These are phyloP conservation scores for Grallaria varia DNA, from an alignment of 2,113 vertebrate genomes.

Conservation along the genomic window DNA sequence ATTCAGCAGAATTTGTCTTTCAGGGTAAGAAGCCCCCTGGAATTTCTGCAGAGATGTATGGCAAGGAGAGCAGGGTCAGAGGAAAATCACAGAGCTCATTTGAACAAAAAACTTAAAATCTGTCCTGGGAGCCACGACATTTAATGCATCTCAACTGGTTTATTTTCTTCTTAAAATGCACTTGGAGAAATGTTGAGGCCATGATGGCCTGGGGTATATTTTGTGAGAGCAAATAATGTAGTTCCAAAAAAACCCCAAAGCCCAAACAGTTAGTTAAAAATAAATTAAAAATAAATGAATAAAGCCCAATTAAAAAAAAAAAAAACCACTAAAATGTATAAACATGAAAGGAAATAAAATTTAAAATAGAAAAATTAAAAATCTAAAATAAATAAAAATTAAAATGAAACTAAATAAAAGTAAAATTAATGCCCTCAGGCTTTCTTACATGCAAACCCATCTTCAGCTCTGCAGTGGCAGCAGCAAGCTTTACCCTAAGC, in stretches of 20 bases:
- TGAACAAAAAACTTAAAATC: neutral
- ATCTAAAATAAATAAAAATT: neutral
- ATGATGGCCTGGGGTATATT: neutral
- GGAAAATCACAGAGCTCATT: neutral
- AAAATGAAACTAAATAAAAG: neutral
- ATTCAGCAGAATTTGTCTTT: neutral
- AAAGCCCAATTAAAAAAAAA: neutral
- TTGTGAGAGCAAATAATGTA: neutral
- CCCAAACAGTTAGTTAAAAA: neutral
- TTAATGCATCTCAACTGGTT: neutral
- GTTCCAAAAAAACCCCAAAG: neutral
- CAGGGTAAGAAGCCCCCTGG: neutral
- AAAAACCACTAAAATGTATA: neutral
- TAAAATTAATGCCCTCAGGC: neutral
- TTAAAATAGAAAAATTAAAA: neutral
- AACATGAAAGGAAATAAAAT: neutral
- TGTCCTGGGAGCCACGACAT: neutral
- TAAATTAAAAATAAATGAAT: neutral
- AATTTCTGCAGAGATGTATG: neutral
- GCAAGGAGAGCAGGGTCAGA: accelerated
- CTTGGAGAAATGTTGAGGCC: neutral
- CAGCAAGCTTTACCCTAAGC: neutral
- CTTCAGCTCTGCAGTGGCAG: neutral
- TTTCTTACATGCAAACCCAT: neutral
- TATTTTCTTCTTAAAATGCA: neutral